phyloP scores from a whole-genome alignment of 2,797 vertebrate genomes.

The Myotis vivesi region DNA sequence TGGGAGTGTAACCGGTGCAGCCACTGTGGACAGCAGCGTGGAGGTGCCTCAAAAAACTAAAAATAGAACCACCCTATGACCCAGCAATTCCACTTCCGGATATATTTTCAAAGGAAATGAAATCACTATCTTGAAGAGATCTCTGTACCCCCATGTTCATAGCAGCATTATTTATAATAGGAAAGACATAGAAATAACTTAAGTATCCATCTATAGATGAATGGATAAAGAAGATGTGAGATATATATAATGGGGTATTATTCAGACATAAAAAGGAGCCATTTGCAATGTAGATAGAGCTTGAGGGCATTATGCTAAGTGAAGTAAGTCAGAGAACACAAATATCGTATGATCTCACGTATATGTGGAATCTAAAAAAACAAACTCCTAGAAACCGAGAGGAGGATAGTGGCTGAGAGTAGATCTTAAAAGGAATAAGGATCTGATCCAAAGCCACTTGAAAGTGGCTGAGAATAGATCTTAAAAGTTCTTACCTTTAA shows the following conservation, averaged over 20 bases:
- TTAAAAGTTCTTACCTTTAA: not conserved
- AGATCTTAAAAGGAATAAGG: not conserved
- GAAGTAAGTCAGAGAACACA: not conserved
- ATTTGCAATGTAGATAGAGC: not conserved
- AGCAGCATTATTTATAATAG: not conserved
- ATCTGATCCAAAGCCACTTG: too few relatives aligned
- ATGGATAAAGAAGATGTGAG: not conserved
- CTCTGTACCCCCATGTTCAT: not conserved
- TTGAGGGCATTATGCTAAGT: not conserved
- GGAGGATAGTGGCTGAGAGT: not conserved
- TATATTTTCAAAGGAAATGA: not conserved
- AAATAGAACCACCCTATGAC: not conserved
- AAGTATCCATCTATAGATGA: not conserved
- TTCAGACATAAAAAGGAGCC: not conserved
- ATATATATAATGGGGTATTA: not conserved
- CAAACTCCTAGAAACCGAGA: not conserved
- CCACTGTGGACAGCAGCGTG: not conserved
- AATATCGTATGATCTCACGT: not conserved
- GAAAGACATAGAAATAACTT: not conserved
- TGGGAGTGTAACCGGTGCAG: too few relatives aligned
- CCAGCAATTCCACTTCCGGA: not conserved
- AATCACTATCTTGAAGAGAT: not conserved
- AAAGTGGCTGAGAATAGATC: not conserved
- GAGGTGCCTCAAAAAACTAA: not conserved
- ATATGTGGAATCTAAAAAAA: not conserved